Evolutionary conservation across 2,888 invertebrate species (phyloP).

Genomic region (Microdon myrmicae): DNA sequence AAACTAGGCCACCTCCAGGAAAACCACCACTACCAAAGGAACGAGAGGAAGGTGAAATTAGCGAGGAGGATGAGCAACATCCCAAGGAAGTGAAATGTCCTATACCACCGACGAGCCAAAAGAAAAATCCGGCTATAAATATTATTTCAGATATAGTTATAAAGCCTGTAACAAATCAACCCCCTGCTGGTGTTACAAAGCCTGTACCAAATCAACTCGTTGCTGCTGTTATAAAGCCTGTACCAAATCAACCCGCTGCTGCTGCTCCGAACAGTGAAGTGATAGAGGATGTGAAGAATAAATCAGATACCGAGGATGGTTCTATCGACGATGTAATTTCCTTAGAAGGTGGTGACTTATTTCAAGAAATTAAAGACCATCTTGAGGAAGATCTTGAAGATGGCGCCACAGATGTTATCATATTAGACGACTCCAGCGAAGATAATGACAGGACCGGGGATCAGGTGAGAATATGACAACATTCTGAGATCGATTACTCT

Average conservation of each 20-base stretch:
- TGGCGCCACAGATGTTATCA: conserved; percentile 18
- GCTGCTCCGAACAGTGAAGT: conserved; percentile 6
- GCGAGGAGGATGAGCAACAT: conserved; percentile 32
- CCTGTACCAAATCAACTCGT: background rate
- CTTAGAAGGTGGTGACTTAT: conserved; percentile 64
- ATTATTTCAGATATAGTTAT: background rate
- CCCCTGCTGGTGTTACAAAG: background rate
- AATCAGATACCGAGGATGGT: conserved; percentile 56
- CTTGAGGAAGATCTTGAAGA: conserved; percentile 56
- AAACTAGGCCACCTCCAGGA: conserved; percentile 11
- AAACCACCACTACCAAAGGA: conserved; percentile 23
- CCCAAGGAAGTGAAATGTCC: conserved; percentile 64
- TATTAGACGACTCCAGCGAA: conserved; percentile 53
- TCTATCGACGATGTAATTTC: conserved; percentile 66
- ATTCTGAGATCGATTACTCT: background rate
- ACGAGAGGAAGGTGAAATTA: conserved; percentile 50
- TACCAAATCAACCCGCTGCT: background rate
- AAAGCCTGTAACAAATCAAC: background rate
- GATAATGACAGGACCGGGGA: conserved; percentile 17
- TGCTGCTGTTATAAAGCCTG: background rate
- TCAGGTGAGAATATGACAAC: conserved; percentile 2
- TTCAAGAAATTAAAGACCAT: conserved; percentile 65
- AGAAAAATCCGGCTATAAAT: conserved; percentile 61
- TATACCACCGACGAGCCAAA: conserved; percentile 65
- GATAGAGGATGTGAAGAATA: conserved; percentile 9